Conservation (phyloP, 2,888 invertebrate species). For the Cephonodes hylas region DNA sequence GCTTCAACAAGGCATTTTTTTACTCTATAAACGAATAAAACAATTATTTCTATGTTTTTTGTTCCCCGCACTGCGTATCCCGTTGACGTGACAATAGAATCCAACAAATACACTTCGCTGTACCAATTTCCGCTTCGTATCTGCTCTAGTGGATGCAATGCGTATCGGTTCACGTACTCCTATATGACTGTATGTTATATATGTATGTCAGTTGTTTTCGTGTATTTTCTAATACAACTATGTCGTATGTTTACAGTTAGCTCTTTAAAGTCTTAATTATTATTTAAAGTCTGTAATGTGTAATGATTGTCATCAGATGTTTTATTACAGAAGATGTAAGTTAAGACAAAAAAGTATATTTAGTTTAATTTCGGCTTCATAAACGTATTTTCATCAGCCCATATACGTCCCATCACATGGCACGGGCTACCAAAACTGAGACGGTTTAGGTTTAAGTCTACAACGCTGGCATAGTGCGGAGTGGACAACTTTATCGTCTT, state of each 20-base stretch:
- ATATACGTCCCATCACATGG: background rate
- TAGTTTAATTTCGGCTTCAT: too few relatives aligned
- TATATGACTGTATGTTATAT: background rate
- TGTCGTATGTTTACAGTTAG: too few relatives aligned
- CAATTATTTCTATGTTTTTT: background rate
- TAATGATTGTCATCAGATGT: too few relatives aligned
- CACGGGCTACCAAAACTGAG: too few relatives aligned
- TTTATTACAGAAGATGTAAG: too few relatives aligned
- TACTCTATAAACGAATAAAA: background rate
- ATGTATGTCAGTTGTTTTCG: background rate
- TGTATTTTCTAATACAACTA: background rate
- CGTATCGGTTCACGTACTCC: background rate
- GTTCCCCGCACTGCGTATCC: background rate
- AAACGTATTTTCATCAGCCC: background rate
- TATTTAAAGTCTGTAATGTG: too few relatives aligned
- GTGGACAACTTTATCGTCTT: too few relatives aligned
- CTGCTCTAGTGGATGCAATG: conserved; percentile 21
- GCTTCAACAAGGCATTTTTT: too few relatives aligned
- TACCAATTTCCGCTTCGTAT: conserved; percentile 38
- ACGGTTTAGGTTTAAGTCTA: too few relatives aligned
- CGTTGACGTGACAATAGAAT: conserved; percentile 34
- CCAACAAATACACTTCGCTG: conserved; percentile 32
- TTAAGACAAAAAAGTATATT: background rate
- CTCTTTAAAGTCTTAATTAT: too few relatives aligned
- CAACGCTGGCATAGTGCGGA: too few relatives aligned